Evolutionary conservation across 1,140 invertebrate genomes (phyloP).

Genomic region (Nymphalis io): DNA sequence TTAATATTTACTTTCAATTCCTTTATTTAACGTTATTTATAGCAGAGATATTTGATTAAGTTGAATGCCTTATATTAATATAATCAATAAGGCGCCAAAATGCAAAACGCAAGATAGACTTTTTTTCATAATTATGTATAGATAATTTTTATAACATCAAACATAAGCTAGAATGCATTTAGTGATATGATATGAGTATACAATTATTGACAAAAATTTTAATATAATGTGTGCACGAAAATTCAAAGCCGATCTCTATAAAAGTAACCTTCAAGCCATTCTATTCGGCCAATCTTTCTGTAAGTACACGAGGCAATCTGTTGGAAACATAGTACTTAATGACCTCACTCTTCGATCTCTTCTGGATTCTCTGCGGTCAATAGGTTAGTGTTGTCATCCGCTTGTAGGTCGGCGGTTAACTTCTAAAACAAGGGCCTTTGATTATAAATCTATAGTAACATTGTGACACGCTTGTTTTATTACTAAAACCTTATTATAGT

Average conservation of each 20-base stretch:
- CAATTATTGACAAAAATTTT: conserved; percentile 10
- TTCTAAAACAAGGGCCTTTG: conserved; percentile 64
- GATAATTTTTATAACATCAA: neutral
- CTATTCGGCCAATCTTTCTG: conserved; percentile 8
- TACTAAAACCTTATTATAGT: neutral
- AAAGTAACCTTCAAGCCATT: conserved; percentile 25
- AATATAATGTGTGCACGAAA: conserved; percentile 19
- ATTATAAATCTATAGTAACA: conserved; percentile 20
- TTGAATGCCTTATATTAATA: neutral
- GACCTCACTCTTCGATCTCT: conserved; percentile 65
- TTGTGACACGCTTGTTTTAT: too few relatives aligned
- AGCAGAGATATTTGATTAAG: neutral
- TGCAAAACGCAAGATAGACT: neutral
- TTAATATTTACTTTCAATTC: conserved; percentile 5
- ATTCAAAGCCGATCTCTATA: conserved; percentile 24
- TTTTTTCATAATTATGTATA: neutral
- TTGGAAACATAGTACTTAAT: conserved; percentile 17
- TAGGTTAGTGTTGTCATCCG: conserved; percentile 76
- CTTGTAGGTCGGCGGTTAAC: conserved; percentile 73
- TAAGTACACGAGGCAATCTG: conserved; percentile 53
- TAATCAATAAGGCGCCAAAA: conserved; percentile 8
- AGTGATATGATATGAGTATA: conserved; percentile 10
- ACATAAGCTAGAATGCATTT: neutral
- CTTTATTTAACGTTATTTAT: conserved; percentile 14
- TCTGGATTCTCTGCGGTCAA: conserved; percentile 77